Evolutionary conservation across 2,888 invertebrate species (phyloP).

Genomic region (Spicauda simplicius): DNA sequence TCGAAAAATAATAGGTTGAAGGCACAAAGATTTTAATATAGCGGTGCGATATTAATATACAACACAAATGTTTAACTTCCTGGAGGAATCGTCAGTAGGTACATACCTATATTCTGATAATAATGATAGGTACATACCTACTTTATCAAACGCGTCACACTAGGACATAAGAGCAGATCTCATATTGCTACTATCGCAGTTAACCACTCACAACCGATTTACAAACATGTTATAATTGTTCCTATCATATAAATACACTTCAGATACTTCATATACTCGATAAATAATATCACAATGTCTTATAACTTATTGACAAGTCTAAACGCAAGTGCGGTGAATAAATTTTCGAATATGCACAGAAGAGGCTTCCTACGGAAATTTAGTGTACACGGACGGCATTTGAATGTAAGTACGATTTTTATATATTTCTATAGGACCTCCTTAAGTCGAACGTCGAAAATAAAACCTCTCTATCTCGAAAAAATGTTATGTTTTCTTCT

Average conservation of each 20-base stretch:
- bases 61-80: slow-evolving; percentile 10
- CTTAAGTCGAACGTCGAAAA: no score
- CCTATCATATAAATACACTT: slow-evolving; percentile 7
- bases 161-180: slow-evolving; percentile 48
- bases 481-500: no score
- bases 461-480: no score
- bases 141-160: slow-evolving; percentile 56
- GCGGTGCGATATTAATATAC: neutral
- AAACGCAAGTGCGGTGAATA: slow-evolving; percentile 49
- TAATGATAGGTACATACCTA: slow-evolving; percentile 12
- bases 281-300: slow-evolving; percentile 51
- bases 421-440: neutral
- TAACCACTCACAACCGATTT: slow-evolving; percentile 47
- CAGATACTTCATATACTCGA: slow-evolving; percentile 1
- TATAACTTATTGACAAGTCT: slow-evolving; percentile 58
- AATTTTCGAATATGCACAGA: slow-evolving; percentile 44
- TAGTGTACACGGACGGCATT: slow-evolving; percentile 57
- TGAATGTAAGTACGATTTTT: slow-evolving; percentile 53
- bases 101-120: neutral
- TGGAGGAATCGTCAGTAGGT: slow-evolving; percentile 16
- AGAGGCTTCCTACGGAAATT: slow-evolving; percentile 56
- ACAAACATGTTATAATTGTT: slow-evolving; percentile 45
- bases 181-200: slow-evolving; percentile 49
- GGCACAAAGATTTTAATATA: no score
- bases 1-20: no score